A percentile compares a stretch with the other conserved stretches of the same genome.
These are phyloP conservation scores for Notospermus geniculatus DNA, from an alignment of 1,140 invertebrate species.

Conservation along the genomic window DNA sequence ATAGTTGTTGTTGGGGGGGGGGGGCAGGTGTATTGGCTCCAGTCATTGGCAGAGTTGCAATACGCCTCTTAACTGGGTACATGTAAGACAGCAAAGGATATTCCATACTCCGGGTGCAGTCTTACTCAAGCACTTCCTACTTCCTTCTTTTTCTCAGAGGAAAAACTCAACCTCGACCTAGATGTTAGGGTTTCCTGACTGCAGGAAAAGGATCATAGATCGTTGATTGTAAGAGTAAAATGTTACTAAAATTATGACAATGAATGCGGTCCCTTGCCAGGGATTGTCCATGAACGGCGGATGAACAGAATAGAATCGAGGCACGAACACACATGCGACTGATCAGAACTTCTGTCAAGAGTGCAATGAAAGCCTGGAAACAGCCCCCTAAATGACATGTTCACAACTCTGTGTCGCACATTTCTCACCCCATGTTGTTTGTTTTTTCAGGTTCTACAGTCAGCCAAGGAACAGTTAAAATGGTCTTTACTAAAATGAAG, in stretches of 20 bases:
- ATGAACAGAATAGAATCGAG: conserved; percentile 8
- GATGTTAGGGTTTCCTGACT: no score
- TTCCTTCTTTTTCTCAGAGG: no score
- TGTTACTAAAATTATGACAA: background rate
- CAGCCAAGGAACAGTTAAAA: conserved; percentile 95
- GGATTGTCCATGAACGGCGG: conserved; percentile 6
- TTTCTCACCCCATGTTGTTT: conserved; percentile 1
- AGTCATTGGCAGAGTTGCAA: no score
- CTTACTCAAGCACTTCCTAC: no score
- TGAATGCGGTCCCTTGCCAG: conserved; percentile 1
- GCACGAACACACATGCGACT: conserved; percentile 9
- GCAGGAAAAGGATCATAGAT: no score
- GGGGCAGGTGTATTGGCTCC: conserved; percentile 7
- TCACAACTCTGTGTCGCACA: background rate
- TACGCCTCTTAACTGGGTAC: no score
- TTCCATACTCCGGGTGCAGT: no score
- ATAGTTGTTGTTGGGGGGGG: no score
- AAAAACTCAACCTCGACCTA: no score
- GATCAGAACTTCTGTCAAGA: conserved; percentile 6
- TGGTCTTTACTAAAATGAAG: conserved; percentile 71
- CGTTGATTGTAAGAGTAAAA: background rate
- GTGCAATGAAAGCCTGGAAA: background rate
- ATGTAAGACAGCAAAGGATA: no score
- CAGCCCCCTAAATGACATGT: conserved; percentile 2
- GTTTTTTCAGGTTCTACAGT: conserved; percentile 81